Evolutionary conservation across 2,113 vertebrate genomes (phyloP).

Genomic region (Thalassarche chlororhynchos): DNA sequence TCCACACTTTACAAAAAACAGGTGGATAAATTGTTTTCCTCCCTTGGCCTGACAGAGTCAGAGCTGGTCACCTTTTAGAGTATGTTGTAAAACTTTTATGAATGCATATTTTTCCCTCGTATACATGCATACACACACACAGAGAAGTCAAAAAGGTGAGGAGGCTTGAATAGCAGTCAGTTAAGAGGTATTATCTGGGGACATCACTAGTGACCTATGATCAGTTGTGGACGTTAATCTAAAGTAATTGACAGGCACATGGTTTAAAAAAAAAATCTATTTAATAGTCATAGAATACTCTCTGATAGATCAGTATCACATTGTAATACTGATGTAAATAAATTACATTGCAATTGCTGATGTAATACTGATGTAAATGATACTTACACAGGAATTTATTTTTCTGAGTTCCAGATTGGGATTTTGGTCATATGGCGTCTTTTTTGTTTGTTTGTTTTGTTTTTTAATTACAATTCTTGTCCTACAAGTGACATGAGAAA

Average conservation of each 20-base stretch:
- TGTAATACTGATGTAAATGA: neutral
- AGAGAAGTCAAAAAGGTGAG: neutral
- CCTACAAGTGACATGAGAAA: neutral
- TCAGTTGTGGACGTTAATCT: neutral
- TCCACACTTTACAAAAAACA: neutral
- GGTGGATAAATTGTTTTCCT: neutral
- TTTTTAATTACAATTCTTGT: neutral
- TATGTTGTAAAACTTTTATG: neutral
- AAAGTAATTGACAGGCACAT: neutral
- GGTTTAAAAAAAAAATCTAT: neutral
- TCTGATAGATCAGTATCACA: neutral
- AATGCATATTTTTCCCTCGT: neutral
- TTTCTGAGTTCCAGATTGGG: neutral
- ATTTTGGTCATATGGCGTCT: rapidly evolving
- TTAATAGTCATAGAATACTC: neutral
- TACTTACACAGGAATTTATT: neutral
- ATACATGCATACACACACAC: too few species aligned
- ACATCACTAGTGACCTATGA: neutral
- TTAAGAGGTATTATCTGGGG: neutral
- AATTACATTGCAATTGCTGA: neutral
- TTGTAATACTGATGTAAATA: neutral
- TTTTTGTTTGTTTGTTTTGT: neutral
- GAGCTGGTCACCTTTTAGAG: neutral
- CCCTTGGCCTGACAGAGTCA: neutral
- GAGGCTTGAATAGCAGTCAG: neutral